Base-by-base conservation (phyloP, 2,113 vertebrate species). In the Ondatra zibethicus region DNA sequence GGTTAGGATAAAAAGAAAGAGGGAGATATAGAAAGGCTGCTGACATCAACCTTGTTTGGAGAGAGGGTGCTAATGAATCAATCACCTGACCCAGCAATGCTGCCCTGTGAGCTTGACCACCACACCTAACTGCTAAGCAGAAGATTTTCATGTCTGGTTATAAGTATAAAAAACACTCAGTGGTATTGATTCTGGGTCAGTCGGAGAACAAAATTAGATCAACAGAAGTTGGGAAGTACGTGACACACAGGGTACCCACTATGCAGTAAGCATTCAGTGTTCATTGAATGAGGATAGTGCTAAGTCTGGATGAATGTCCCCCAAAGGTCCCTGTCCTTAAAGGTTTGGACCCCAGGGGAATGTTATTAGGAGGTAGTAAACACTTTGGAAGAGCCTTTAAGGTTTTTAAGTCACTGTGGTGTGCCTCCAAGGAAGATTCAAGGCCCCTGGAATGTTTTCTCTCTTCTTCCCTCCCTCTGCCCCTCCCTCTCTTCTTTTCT, bases 121-220 rank as follows among this genome's bases (percentile, higher is more conserved):
- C 76, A 2, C 66, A 82, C 29, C 4, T 66, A 84, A 89, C 5
- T 91, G 58, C 81, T 50, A 42, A 25, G 9, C 25, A 27, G 58
- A 72, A 25, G 70, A 29, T 84, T 94, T 95, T 90, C 93, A n/a
- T 50, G 39, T n/a, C 9, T 45, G 31, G 17, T 73, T 94, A 10
- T 86, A 76, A 77, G 85, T 89, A 55, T 80, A 55, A 10, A 58
- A 91, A 84, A 42, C 81, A 76, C 33, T 92, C 73, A 90, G 4
- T 31, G n/a, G 5, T 50, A 5, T 92, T 97, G 23, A 88, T 88
- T 89, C 82, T 90, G 16, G 7, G 21, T 78, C 84, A 70, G 1
- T 76, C 16, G 39, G 90, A 78, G 25, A 82, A 91, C 94, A 17
- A 58, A 80, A 19, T 8, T 78, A 55, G 47, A 92, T 84, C 66